Base-by-base conservation (phyloP, 92 coral and sea anemone species). In the Epizoanthus rinbou region DNA sequence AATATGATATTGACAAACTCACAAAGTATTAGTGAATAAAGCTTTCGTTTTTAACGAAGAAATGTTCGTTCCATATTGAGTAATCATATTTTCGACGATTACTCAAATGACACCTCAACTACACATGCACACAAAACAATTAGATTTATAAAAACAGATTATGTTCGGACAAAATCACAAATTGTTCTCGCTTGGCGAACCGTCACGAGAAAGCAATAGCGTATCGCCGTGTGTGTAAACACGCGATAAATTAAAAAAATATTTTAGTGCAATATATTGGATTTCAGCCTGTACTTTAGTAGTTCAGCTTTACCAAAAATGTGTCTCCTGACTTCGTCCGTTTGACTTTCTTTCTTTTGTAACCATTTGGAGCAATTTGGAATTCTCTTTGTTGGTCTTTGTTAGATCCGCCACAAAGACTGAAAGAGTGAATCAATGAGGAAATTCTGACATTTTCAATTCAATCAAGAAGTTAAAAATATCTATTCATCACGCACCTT, bases 101-200 rank as follows among this genome's bases (percentile, higher is more conserved):
- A 57, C 62, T 56, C 65, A 31, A 74, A 74, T 64, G 64, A 28
- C 80, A 75, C 68, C 53, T 66, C 72, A 66, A 67, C n/a, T 67
- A 33, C 53, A 24, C 13, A 9, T 67, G 16, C 53, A 24, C 13
- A 9, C 43, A 11, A 75, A 75, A 57, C 81, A 35, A 57, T 57
- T 57, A 33, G 23, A 57, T 57, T 75, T 75, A 4, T n/a, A 15
- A 75, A 45, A 31, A 75, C 45, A 75, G 81, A 6, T 31, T 57
- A 75, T 57, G 57, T 60, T 75, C n/a, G 3, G 41, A 62, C 28
- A n/a, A n/a, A n/a, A n/a, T n/a, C n/a, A n/a, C n/a, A 75, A 43
- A 17, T 75, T 75, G 23, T 1, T 16, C n/a, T 47, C 22, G 62
- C 58, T 74, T 14, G 79, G 22, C 21, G 47, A 75, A 75, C 24